Evolutionary conservation across 2,113 vertebrate genomes (phyloP).

Genomic region (Notiomystis cincta): DNA sequence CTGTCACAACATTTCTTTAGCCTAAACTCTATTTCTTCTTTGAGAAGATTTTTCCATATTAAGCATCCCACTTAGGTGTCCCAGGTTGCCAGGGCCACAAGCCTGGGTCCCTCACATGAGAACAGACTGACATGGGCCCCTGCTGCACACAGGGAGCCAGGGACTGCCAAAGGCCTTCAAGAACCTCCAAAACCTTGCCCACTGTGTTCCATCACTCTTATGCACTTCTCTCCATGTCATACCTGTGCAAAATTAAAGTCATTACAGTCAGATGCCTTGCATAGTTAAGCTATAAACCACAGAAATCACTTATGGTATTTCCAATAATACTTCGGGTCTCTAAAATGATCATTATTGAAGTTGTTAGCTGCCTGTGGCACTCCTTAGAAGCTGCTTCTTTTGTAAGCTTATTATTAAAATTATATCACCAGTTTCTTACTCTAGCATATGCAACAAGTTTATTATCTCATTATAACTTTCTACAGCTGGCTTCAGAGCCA

Average conservation of each 20-base stretch:
- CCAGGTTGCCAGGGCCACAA: background rate
- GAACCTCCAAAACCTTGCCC: background rate
- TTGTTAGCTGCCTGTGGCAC: background rate
- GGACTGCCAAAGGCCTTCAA: background rate
- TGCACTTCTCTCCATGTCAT: background rate
- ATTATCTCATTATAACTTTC: background rate
- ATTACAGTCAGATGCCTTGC: background rate
- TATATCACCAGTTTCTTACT: background rate
- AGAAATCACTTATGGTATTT: background rate
- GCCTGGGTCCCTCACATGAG: background rate
- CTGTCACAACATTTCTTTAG: background rate
- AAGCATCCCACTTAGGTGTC: too few species aligned
- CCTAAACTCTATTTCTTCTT: background rate
- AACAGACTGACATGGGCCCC: accelerated
- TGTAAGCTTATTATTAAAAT: background rate
- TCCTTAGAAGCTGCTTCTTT: background rate
- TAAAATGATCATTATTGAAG: background rate
- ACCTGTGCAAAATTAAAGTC: background rate
- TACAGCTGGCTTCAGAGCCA: background rate
- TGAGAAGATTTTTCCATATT: background rate
- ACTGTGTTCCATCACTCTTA: background rate
- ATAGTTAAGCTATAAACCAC: background rate
- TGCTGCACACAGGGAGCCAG: background rate
- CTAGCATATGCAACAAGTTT: background rate
- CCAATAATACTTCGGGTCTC: background rate